phyloP scores from a whole-genome alignment of 2,113 vertebrate genomes.

The Chaetops frenatus region DNA sequence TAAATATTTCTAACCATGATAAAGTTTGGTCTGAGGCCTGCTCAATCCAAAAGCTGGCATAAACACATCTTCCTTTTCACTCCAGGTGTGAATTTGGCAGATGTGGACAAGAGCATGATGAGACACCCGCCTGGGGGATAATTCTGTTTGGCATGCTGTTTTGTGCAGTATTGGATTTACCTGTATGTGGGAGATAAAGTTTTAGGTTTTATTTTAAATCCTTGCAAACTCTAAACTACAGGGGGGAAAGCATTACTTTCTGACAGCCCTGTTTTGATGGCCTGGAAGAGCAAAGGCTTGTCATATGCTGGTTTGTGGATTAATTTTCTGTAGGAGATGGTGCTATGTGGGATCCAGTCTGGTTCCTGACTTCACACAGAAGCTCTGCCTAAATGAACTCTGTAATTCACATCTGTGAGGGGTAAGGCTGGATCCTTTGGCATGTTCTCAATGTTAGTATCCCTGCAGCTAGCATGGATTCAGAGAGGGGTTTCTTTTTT shows the following conservation, averaged over 20 bases:
- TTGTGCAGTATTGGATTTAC: background rate
- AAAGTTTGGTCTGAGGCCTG: background rate
- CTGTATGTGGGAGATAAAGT: background rate
- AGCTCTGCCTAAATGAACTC: background rate
- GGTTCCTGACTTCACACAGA: background rate
- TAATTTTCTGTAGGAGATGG: background rate
- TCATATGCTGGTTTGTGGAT: background rate
- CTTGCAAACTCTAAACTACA: background rate
- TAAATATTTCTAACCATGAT: background rate
- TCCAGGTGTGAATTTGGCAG: conserved; percentile 4
- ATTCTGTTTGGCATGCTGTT: conserved; percentile 32
- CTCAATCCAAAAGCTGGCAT: background rate
- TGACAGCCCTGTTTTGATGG: background rate
- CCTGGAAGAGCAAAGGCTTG: background rate
- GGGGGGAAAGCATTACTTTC: background rate
- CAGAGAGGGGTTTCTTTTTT: background rate
- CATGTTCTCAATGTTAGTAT: background rate
- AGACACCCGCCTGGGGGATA: background rate
- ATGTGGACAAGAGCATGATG: background rate
- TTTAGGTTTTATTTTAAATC: conserved; percentile 1
- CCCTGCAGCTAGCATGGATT: background rate
- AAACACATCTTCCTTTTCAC: background rate
- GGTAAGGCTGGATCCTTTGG: background rate
- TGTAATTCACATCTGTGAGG: background rate
- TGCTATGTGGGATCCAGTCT: background rate